Conservation (phyloP, 53 echinoderm and acorn worm genomes). For the Antedon mediterranea region DNA sequence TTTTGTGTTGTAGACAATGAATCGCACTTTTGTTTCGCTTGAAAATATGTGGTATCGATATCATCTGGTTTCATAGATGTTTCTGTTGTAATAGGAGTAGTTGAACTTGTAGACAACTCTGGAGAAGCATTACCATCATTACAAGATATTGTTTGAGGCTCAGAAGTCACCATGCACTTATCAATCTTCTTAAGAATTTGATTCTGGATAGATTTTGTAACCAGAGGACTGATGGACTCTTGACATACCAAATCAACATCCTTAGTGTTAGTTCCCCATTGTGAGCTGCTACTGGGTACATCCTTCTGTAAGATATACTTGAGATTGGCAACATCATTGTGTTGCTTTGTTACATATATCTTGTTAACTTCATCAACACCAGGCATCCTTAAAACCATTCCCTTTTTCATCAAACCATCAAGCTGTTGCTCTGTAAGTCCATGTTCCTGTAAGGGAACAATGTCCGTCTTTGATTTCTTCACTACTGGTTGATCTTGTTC, state of each 20-base stretch:
- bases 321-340: no score
- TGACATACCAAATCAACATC: neutral
- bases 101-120: neutral
- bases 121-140: neutral
- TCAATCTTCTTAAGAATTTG: neutral
- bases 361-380: neutral
- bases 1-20: no score
- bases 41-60: neutral
- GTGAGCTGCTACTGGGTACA: no score
- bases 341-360: neutral
- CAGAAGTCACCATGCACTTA: no score
- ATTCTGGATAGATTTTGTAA: neutral
- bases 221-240: neutral
- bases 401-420: neutral
- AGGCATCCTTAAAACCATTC: neutral
- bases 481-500: slow-evolving; percentile 45
- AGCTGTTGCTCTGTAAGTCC: neutral
- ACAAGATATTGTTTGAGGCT: no score
- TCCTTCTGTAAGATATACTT: no score
- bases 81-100: neutral
- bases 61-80: neutral
- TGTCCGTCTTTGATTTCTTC: slow-evolving; percentile 32
- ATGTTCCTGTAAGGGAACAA: neutral
- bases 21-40: neutral
- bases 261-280: neutral